These are phyloP conservation scores for Nothobranchius kuhntae DNA, from an alignment of 2,113 vertebrate species.

Conservation along the genomic window DNA sequence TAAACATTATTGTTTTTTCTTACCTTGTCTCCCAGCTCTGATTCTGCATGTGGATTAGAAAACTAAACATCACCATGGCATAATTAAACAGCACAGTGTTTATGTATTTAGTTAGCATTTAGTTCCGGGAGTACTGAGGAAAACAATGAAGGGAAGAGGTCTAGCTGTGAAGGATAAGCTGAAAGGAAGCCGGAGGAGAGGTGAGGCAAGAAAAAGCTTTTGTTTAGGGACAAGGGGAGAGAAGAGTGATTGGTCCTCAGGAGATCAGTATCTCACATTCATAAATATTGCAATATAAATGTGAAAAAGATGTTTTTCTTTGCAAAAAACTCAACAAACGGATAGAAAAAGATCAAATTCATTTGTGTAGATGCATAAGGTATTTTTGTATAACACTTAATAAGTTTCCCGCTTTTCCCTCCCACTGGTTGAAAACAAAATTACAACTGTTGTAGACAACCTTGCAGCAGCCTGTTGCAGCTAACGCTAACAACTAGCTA, in stretches of 20 bases:
- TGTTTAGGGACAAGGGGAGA: neutral
- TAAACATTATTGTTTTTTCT: no score
- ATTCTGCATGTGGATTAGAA: no score
- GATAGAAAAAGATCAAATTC: neutral
- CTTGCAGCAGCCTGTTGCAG: no score
- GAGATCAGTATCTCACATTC: slow-evolving; percentile 10
- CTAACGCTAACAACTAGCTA: no score
- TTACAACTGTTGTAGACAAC: no score
- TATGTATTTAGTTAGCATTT: no score
- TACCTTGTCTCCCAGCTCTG: no score
- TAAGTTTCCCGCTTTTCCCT: no score
- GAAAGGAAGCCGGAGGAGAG: slow-evolving; percentile 16
- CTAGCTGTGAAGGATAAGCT: slow-evolving; percentile 13
- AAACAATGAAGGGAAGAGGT: slow-evolving; percentile 19
- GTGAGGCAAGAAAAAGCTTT: slow-evolving; percentile 2
- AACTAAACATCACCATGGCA: no score
- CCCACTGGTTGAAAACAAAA: no score
- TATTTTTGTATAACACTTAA: neutral
- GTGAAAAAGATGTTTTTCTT: slow-evolving; percentile 11
- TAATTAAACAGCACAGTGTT: no score
- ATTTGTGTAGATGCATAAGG: slow-evolving; percentile 15
- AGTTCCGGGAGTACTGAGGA: slow-evolving; percentile 15
- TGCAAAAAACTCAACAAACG: neutral
- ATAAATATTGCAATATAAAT: slow-evolving; percentile 41
- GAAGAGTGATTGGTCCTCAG: slow-evolving; percentile 12